Evolutionary conservation across 1,140 invertebrate species (phyloP).

Genomic region (Sipha flava): DNA sequence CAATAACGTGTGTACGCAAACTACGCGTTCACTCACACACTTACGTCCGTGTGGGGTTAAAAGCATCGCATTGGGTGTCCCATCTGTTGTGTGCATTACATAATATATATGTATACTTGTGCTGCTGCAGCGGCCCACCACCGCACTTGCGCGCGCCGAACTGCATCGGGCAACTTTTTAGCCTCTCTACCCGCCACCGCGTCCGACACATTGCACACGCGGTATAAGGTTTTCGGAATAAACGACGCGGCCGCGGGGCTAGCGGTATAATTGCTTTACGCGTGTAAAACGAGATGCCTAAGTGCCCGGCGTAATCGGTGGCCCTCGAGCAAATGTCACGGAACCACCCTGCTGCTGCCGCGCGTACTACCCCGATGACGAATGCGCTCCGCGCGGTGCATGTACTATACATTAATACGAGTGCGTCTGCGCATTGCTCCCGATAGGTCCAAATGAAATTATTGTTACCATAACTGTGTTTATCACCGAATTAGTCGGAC

Average conservation of each 20-base stretch:
- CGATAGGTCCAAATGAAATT: background rate
- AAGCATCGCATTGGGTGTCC: background rate
- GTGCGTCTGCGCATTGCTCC: too few species aligned
- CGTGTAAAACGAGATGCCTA: conserved; percentile 4
- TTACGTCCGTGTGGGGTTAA: background rate
- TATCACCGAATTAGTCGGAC: background rate
- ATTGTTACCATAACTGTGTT: background rate
- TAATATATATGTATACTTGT: background rate
- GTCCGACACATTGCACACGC: background rate
- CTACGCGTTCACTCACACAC: background rate
- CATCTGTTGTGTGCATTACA: conserved; percentile 5
- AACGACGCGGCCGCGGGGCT: background rate
- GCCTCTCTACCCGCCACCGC: background rate
- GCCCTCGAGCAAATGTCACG: conserved; percentile 2
- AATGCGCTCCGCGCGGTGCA: too few species aligned
- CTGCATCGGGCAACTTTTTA: background rate
- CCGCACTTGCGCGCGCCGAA: background rate
- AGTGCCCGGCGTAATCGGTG: background rate
- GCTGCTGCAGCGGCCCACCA: background rate
- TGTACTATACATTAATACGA: too few species aligned
- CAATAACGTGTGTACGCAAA: background rate
- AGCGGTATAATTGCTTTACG: conserved; percentile 16
- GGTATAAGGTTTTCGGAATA: conserved; percentile 15
- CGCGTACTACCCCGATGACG: background rate
- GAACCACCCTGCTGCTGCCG: background rate